Percentiles rank a stretch among this genome's conserved stretches.
Evolutionary conservation across 35 echinoderm and acorn worm genomes (phyloP).

Genomic region (Patiria miniata): DNA sequence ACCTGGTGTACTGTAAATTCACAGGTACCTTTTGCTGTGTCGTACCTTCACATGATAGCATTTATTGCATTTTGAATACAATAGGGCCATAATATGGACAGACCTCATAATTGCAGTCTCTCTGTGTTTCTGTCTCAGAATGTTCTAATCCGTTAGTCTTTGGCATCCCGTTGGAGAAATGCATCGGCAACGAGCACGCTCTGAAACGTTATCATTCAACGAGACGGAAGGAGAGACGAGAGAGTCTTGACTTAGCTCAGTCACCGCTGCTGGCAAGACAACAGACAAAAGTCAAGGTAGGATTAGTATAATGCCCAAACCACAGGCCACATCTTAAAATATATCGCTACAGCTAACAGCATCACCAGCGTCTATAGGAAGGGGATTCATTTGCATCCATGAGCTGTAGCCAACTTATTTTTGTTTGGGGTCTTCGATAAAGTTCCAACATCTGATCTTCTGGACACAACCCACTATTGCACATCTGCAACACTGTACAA

Average conservation of each 20-base stretch:
- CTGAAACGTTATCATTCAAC: conserved; percentile 18
- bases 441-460: too few relatives aligned
- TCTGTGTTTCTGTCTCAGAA: conserved; percentile 26
- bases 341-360: too few relatives aligned
- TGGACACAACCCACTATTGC: too few relatives aligned
- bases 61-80: neutral
- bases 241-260: conserved; percentile 52
- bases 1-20: too few relatives aligned
- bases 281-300: conserved; percentile 18
- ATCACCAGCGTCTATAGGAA: too few relatives aligned
- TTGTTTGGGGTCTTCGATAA: too few relatives aligned
- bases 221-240: conserved; percentile 43
- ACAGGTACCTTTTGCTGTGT: neutral
- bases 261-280: conserved; percentile 27
- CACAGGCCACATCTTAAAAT: too few relatives aligned
- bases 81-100: neutral
- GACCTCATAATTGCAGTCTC: neutral
- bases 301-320: neutral
- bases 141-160: conserved; percentile 41
- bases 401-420: too few relatives aligned
- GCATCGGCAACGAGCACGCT: conserved; percentile 39
- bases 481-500: too few relatives aligned
- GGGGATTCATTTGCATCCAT: too few relatives aligned
- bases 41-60: neutral
- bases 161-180: conserved; percentile 53